Evolutionary conservation across 2,888 invertebrate species (phyloP).

Genomic region (Andrena trimmerana): DNA sequence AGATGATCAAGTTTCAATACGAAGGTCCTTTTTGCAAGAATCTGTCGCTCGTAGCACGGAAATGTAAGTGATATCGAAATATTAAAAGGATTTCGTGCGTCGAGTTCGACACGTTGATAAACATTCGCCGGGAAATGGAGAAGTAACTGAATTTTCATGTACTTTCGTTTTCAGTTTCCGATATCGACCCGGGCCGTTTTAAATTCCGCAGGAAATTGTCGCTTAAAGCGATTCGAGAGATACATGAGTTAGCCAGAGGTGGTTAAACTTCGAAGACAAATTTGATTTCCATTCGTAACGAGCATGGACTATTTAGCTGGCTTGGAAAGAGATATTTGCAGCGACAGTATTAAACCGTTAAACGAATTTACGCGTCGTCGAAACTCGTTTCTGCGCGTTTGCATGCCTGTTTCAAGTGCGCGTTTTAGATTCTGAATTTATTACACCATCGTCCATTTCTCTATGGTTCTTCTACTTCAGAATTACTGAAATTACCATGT

Average conservation of each 20-base stretch:
- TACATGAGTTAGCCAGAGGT: neutral
- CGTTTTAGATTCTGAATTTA: neutral
- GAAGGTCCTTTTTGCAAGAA: neutral
- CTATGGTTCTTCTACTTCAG: too few species aligned
- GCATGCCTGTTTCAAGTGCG: neutral
- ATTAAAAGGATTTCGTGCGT: neutral
- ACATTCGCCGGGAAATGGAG: neutral
- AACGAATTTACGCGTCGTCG: slow-evolving; percentile 4
- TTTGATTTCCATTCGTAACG: slow-evolving; percentile 2
- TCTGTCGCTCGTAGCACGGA: neutral
- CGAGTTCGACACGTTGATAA: neutral
- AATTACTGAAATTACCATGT: too few species aligned
- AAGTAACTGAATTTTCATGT: neutral
- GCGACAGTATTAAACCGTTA: neutral
- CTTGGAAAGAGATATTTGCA: neutral
- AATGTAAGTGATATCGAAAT: neutral
- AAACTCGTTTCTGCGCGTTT: neutral
- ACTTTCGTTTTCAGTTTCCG: neutral
- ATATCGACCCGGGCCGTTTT: neutral
- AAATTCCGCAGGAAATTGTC: slow-evolving; percentile 4
- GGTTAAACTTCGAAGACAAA: slow-evolving; percentile 18
- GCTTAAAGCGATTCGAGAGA: slow-evolving; percentile 6
- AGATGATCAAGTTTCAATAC: neutral
- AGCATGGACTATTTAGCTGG: neutral
- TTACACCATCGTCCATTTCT: too few species aligned